Percentiles rank a stretch among this genome's conserved stretches.
Conservation (phyloP, 2,797 vertebrate species). For the Sparidentex hasta region DNA sequence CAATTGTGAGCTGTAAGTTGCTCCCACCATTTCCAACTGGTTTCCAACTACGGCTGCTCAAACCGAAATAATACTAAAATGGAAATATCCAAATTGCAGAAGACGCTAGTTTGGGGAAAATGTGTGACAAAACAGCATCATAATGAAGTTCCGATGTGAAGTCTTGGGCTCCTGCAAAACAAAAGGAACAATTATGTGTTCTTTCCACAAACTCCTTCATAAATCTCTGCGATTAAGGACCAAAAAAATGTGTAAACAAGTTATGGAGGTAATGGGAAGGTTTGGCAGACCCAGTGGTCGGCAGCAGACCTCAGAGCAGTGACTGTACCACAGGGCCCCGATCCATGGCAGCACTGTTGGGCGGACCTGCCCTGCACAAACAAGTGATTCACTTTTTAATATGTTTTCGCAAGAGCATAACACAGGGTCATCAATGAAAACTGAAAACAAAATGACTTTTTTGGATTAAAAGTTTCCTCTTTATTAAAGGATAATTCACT, state of each 20-base stretch:
- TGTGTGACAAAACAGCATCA: no score
- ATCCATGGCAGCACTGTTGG: constrained; percentile 38
- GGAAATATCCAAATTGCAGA: no score
- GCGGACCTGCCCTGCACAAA: constrained; percentile 19
- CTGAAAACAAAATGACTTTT: neutral
- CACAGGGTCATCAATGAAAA: neutral
- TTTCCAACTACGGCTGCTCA: no score
- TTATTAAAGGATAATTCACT: neutral
- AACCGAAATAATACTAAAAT: no score
- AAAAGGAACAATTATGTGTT: constrained; percentile 41
- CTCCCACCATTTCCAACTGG: neutral
- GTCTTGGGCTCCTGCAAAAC: constrained; percentile 14
- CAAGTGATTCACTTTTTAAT: constrained; percentile 33
- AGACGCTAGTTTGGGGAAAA: no score
- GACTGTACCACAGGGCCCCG: constrained; percentile 16
- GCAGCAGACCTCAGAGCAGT: constrained; percentile 51
- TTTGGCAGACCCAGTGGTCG: constrained; percentile 46
- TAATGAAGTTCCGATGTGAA: constrained; percentile 11
- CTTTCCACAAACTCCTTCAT: constrained; percentile 46
- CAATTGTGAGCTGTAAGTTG: neutral
- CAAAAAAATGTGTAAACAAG: constrained; percentile 38
- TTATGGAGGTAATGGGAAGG: constrained; percentile 35
- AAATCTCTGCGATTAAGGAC: constrained; percentile 32
- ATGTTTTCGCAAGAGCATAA: constrained; percentile 28
- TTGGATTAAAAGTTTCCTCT: neutral